Base-by-base conservation (phyloP, 1,140 invertebrate genomes). In the Drosophila yakuba region DNA sequence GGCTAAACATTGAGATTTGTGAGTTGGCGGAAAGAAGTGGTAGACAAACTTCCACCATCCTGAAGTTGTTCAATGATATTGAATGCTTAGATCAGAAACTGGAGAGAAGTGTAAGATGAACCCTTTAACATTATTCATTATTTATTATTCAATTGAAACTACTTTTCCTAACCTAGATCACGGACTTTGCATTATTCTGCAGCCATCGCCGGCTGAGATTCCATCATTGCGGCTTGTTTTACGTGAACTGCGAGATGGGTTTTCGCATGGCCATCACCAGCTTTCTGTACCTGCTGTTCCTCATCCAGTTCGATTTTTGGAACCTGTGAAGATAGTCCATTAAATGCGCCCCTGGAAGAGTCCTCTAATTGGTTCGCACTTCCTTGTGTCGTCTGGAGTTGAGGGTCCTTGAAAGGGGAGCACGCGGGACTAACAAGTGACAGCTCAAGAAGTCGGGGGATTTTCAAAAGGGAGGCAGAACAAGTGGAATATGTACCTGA, bases 201-300 rank as follows among this genome's bases (percentile, higher is more conserved):
- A 61, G 58, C 14, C 76, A 83, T 59, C 55, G 41, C 12, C 51
- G 80, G 3, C 28, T 79, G 1, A 60, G 58, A 20, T 67, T 60
- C n/a, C 63, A 45, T 8, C 58, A 76, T 8, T 83, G 61, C n/a
- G 76, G 80, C 4, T n/a, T 83, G 8, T 84, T 79, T 20, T 12
- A 71, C 48, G 47, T 83, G 0, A 57, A 84, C 20, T 71, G 68
- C 45, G 62, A 64, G 17, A 77, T 73, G 77, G 80, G 80, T 14
- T 84, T 45, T 6, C 66, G 50, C 32, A 73, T 72, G 69, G 23
- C 59, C 14, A 48, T 73, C 32, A 60, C 69, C 1, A 72, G 55
- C 15, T 17, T 73, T 6, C 17, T 72, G 7, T 73, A 73, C 20
- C n/a, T 73, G 17, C 47, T 73, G 2, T 73, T 73, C 41, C 38